Evolutionary conservation across 2,797 vertebrate genomes (phyloP), one percentile per base, ranked within the genome.

Genomic region (Peromyscus eremicus): DNA sequence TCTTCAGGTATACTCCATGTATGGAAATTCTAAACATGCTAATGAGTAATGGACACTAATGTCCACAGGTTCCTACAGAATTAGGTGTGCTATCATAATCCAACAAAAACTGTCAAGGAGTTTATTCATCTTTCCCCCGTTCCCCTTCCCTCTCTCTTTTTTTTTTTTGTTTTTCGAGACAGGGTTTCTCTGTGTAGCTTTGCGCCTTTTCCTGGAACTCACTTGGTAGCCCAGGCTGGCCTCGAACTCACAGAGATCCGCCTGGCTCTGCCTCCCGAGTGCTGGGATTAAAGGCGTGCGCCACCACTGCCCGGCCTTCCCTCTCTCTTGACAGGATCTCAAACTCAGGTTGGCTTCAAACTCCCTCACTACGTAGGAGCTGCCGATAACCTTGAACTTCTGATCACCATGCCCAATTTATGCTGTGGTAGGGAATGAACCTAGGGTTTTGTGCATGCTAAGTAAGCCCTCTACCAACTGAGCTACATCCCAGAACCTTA

Each of bases 21-120:
- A 3, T 3, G 49, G 57, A 94, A 70, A 95, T 88, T 83, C 34
- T 93, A 90, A 87, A 95, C 88, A 82, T 70, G 19, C 29, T 77
- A 79, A 91, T 11, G n/a, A 94, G 43, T 57, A 55, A 92, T 37
- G 94, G 27, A 71, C 60, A 79, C 55, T 90, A 79, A 96, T 86
- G 10, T 81, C 91, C 29, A 94, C 7, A 85, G 84, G 86, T 92
- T 84, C 95, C 21, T n/a, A 94, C 12, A 68, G 2, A 89, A 96
- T 79, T 85, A 86, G 29, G 66, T 94, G 14, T 37, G 25, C 4
- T 80, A 55, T 37, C 81, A 89, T 71, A 97, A 96, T 46, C 25
- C 66, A 97, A 70, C 23, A 92, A 92, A 66, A 89, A 76, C 79
- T 96, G 60, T 94, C 46, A 94, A 85, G 49, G 68, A 92, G 84